Conservation (phyloP, 23 tunicate genomes). For the Phallusia fumigata region DNA sequence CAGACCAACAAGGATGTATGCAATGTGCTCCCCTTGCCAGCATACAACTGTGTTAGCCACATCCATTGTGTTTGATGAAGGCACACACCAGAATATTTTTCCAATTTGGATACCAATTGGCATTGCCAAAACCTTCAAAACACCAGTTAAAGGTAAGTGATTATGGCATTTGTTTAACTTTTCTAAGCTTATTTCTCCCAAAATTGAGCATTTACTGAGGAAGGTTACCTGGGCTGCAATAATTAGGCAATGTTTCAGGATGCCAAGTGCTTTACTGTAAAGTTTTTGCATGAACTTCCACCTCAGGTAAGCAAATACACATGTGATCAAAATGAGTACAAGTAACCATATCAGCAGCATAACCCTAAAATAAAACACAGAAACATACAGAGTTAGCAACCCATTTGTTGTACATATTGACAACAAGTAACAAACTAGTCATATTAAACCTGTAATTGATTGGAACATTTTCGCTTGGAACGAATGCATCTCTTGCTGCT, state of each 20-base stretch:
- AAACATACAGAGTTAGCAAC: not conserved
- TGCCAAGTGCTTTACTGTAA: not conserved
- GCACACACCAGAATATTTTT: conserved; percentile 87
- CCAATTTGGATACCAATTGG: conserved; percentile 88
- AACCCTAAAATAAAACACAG: conserved; percentile 8
- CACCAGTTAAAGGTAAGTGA: too few relatives aligned
- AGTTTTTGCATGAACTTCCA: conserved; percentile 26
- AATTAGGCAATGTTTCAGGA: conserved; percentile 2
- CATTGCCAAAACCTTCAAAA: conserved; percentile 57
- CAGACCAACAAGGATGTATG: conserved; percentile 49
- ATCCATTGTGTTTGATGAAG: conserved; percentile 40
- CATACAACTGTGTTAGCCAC: conserved; percentile 70
- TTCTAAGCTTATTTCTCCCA: too few relatives aligned
- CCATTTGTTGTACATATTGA: too few relatives aligned
- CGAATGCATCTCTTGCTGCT: conserved; percentile 55
- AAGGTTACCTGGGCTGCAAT: conserved; percentile 34
- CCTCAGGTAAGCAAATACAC: conserved; percentile 14
- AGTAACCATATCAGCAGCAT: conserved; percentile 51
- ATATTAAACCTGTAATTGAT: conserved; percentile 28
- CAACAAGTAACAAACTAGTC: not conserved
- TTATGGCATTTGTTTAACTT: too few relatives aligned
- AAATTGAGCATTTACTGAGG: too few relatives aligned
- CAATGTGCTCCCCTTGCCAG: conserved; percentile 73
- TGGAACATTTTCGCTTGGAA: conserved; percentile 53
- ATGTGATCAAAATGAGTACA: conserved; percentile 7